phyloP scores from a whole-genome alignment of 2,888 invertebrate genomes.

The Scaeva pyrastri region DNA sequence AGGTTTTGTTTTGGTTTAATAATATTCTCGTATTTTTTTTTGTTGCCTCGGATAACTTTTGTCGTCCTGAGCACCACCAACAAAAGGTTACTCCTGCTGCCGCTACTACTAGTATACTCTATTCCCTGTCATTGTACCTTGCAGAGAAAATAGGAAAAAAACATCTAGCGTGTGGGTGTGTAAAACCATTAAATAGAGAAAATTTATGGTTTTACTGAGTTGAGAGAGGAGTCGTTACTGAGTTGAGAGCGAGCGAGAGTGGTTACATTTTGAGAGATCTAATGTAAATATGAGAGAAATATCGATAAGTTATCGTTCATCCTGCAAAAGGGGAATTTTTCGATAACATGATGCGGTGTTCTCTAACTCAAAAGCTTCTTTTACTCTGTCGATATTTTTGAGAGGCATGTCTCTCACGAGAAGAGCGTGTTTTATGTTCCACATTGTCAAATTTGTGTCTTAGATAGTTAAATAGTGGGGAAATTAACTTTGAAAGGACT shows the following conservation, averaged over 20 bases:
- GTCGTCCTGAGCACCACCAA: conserved; percentile 52
- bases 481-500: background rate
- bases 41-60: conserved; percentile 62
- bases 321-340: conserved; percentile 10
- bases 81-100: conserved; percentile 73
- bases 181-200: conserved; percentile 40
- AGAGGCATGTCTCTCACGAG: background rate
- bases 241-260: background rate
- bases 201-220: conserved; percentile 9
- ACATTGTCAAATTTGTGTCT: background rate
- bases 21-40: conserved; percentile 49
- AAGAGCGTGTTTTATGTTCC: conserved; percentile 21
- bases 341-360: background rate
- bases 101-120: conserved; percentile 47
- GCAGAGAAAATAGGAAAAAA: conserved; percentile 34
- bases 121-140: conserved; percentile 69
- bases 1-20: conserved; percentile 73
- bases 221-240: background rate
- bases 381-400: background rate
- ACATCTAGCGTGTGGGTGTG: conserved; percentile 32
- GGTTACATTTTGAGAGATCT: background rate
- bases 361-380: background rate
- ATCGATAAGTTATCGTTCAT: conserved; percentile 12
- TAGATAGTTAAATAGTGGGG: conserved; percentile 3
- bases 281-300: background rate